phyloP scores from a whole-genome alignment of 2,888 invertebrate species.

The Mesorhabditis belari region DNA sequence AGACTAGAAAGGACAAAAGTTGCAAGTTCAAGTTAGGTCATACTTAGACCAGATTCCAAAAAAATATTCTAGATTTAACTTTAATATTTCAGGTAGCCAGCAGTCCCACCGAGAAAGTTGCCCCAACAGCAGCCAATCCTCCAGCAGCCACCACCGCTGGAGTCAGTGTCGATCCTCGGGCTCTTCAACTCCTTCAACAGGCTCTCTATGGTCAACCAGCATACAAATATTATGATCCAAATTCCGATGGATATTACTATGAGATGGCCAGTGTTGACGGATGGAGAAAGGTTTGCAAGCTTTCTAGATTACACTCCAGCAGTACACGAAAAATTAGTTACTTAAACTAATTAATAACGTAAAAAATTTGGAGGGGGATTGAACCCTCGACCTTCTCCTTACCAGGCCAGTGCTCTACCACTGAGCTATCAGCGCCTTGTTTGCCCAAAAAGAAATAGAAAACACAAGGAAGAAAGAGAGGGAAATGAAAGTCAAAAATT shows the following conservation, averaged over 20 bases:
- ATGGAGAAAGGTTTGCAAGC: constrained; percentile 41
- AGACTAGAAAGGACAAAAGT: neutral
- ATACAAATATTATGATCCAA: constrained; percentile 43
- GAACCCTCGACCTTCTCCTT: too few species aligned
- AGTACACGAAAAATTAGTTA: too few species aligned
- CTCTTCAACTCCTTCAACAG: neutral
- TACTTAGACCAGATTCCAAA: too few species aligned
- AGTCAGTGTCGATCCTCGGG: constrained; percentile 2
- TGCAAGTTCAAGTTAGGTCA: too few species aligned
- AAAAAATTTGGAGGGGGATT: too few species aligned
- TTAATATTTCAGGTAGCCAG: constrained; percentile 10
- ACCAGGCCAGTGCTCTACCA: too few species aligned
- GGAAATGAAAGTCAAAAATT: neutral
- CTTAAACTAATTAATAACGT: too few species aligned
- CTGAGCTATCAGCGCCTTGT: too few species aligned
- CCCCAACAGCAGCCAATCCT: constrained; percentile 5
- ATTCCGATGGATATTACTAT: constrained; percentile 48
- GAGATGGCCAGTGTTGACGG: constrained; percentile 52
- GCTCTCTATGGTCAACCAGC: constrained; percentile 1
- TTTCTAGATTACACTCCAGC: too few species aligned
- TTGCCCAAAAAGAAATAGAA: too few species aligned
- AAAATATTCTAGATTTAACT: neutral
- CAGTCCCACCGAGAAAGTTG: constrained; percentile 11
- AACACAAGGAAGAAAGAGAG: too few species aligned
- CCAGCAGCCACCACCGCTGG: neutral